A percentile compares a stretch with the other conserved stretches of the same genome.
phyloP scores from a whole-genome alignment of 2,113 vertebrate species.

The Labeo rohita region DNA sequence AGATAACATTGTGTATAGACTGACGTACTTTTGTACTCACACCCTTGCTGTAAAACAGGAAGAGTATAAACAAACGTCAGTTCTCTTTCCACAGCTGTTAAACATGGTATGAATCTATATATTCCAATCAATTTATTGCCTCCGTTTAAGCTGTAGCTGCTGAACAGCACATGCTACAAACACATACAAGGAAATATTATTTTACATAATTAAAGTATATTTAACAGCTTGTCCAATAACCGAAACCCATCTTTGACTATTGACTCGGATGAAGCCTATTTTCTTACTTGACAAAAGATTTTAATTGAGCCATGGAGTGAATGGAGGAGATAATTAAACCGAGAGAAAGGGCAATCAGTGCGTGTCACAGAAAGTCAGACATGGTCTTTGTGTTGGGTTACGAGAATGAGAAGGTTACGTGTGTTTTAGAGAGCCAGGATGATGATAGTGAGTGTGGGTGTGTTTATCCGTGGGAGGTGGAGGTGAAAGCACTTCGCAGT shows the following conservation, averaged over 20 bases:
- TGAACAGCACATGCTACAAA: not conserved
- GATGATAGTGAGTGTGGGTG: conserved; percentile 11
- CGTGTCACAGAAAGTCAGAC: not conserved
- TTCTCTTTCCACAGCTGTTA: not conserved
- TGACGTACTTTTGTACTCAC: not conserved
- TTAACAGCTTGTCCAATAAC: not conserved
- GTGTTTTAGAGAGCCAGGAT: conserved; percentile 5
- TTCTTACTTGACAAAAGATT: not conserved
- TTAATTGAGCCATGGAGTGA: not conserved
- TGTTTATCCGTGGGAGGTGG: conserved; percentile 32
- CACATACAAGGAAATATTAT: not conserved
- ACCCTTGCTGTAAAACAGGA: not conserved
- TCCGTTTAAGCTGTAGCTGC: not conserved
- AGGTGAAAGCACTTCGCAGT: conserved; percentile 11
- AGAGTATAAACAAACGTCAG: not conserved
- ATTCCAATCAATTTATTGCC: not conserved
- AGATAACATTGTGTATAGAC: not conserved
- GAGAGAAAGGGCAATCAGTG: not conserved
- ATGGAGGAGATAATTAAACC: conserved; percentile 4
- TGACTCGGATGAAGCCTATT: not conserved
- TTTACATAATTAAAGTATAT: conserved; percentile 3
- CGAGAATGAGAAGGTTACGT: not conserved
- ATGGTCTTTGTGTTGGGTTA: not conserved
- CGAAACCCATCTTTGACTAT: not conserved
- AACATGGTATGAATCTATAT: not conserved